Conservation (phyloP, 2,888 invertebrate species). For the Chromoteleia sp. region DNA sequence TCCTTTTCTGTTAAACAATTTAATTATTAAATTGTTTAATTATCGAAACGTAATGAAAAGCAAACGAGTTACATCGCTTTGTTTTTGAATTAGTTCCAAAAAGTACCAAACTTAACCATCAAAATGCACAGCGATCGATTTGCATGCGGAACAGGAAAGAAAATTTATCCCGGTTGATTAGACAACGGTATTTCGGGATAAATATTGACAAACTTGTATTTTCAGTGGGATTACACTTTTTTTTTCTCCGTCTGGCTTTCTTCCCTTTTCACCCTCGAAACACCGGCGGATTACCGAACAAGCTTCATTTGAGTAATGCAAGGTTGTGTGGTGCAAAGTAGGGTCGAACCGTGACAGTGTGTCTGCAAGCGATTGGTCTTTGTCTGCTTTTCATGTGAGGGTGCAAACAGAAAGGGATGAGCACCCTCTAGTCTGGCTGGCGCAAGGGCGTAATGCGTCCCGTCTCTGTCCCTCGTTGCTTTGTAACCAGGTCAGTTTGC, state of each 20-base stretch:
- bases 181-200: conserved; percentile 10
- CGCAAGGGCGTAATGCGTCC: conserved; percentile 75
- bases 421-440: conserved; percentile 76
- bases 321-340: conserved; percentile 70
- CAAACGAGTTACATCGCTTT: too few relatives aligned
- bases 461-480: conserved; percentile 54
- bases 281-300: conserved; percentile 54
- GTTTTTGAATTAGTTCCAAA: too few relatives aligned
- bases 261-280: conserved; percentile 41
- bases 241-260: conserved; percentile 35
- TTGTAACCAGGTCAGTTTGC: conserved; percentile 77
- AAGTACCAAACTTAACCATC: too few relatives aligned
- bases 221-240: conserved; percentile 46
- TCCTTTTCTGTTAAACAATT: too few relatives aligned
- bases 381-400: conserved; percentile 76
- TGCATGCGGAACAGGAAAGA: conserved; percentile 5
- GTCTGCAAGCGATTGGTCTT: conserved; percentile 75
- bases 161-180: not conserved
- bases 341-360: conserved; percentile 74
- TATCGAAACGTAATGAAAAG: too few relatives aligned
- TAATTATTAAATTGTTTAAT: too few relatives aligned
- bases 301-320: conserved; percentile 69
- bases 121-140: too few relatives aligned
- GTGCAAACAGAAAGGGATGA: conserved; percentile 82
- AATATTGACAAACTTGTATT: conserved; percentile 53